These are phyloP conservation scores for Columba livia DNA, from an alignment of 2,113 vertebrate species.

Conservation along the genomic window DNA sequence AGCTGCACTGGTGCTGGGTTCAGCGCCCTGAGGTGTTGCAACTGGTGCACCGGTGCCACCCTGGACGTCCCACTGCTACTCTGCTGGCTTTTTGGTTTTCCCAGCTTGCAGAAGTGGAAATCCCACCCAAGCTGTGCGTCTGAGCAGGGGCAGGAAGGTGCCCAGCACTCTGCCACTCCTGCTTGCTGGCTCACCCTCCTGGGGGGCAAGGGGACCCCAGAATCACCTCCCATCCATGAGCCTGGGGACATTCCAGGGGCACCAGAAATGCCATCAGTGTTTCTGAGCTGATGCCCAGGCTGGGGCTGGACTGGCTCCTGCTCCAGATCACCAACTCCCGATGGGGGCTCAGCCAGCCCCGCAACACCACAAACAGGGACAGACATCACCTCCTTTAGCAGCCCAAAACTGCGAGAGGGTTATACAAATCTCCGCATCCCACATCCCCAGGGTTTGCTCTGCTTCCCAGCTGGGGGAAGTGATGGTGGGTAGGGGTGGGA, in stretches of 20 bases:
- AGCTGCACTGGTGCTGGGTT: neutral
- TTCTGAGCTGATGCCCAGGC: neutral
- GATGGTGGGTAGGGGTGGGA: neutral
- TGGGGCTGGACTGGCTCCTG: neutral
- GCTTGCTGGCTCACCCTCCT: neutral
- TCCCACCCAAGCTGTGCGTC: rapidly evolving
- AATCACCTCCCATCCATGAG: rapidly evolving
- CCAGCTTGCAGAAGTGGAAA: neutral
- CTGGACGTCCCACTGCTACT: neutral
- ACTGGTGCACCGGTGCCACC: rapidly evolving
- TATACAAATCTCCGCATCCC: neutral
- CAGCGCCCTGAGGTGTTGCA: rapidly evolving
- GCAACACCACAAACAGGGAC: neutral
- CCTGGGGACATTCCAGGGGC: neutral
- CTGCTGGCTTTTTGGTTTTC: neutral
- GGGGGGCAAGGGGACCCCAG: rapidly evolving
- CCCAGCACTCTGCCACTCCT: rapidly evolving
- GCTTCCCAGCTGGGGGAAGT: neutral
- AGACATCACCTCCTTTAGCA: neutral
- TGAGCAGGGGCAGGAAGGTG: rapidly evolving
- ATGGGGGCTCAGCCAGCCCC: neutral
- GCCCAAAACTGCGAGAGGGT: rapidly evolving
- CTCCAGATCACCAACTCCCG: neutral
- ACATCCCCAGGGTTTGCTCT: neutral
- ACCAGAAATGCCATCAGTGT: neutral